Percentiles rank a stretch among this genome's conserved stretches.
Evolutionary conservation across 2,113 vertebrate species (phyloP).

Genomic region (Scolopax mira): DNA sequence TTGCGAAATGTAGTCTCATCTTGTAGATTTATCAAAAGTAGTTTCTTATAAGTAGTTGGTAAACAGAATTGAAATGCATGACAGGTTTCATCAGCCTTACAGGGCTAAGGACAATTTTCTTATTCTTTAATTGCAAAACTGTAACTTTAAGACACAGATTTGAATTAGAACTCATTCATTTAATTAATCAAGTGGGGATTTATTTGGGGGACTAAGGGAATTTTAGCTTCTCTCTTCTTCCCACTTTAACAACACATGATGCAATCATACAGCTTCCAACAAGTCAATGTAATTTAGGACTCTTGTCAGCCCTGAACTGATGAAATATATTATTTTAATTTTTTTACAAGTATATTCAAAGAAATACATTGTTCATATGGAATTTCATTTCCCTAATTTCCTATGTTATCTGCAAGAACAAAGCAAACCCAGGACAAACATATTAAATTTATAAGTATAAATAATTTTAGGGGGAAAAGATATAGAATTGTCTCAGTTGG

Average conservation of each 20-base stretch:
- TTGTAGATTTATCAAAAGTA: neutral
- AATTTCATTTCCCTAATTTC: neutral
- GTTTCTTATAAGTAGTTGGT: neutral
- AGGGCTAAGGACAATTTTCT: neutral
- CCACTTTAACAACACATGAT: neutral
- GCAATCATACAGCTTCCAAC: neutral
- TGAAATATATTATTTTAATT: neutral
- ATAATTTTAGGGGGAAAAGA: neutral
- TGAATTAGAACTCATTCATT: neutral
- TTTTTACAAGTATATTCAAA: neutral
- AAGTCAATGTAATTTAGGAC: neutral
- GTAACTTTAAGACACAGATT: accelerated
- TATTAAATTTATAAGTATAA: neutral
- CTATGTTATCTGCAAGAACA: neutral
- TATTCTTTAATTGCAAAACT: neutral
- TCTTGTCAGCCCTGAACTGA: neutral
- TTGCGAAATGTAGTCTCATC: neutral
- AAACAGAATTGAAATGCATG: neutral
- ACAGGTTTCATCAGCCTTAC: neutral
- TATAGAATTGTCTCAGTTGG: neutral
- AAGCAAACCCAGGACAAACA: neutral
- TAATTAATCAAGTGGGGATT: neutral
- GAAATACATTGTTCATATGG: neutral
- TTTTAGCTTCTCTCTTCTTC: neutral
- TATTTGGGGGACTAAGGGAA: neutral